Evolutionary conservation across 2,113 vertebrate species (phyloP).

Genomic region (Neotoma lepida): DNA sequence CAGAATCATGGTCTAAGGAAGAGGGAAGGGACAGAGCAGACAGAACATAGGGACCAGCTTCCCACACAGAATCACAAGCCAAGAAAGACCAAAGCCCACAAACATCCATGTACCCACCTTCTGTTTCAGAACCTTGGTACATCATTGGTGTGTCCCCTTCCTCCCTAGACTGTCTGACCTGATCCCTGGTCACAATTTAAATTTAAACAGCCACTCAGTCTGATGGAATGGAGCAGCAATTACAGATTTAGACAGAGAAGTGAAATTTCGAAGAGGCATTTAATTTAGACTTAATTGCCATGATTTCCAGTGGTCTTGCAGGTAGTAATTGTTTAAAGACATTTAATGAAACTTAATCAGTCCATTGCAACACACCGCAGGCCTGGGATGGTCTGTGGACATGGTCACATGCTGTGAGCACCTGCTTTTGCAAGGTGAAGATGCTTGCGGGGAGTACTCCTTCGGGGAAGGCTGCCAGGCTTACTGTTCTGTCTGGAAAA

Average conservation of each 20-base stretch:
- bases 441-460: fast-evolving
- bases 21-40: not conserved
- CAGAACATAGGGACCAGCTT: fast-evolving
- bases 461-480: not conserved
- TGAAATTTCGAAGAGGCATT: conserved; percentile 58
- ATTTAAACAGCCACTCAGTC: not conserved
- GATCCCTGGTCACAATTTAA: not conserved
- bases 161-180: not conserved
- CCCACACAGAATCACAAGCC: not conserved
- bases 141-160: fast-evolving
- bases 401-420: fast-evolving
- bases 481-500: not conserved
- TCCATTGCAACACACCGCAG: not conserved
- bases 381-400: not conserved
- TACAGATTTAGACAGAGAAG: conserved; percentile 31
- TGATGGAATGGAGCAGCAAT: not conserved
- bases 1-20: not conserved
- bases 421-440: fast-evolving
- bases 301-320: conserved; percentile 33
- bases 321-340: conserved; percentile 64
- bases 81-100: not conserved
- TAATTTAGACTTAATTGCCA: conserved; percentile 62
- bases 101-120: fast-evolving
- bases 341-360: conserved; percentile 35
- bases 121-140: not conserved